phyloP scores from a whole-genome alignment of 2,888 invertebrate genomes.

The Lepidonotus clava region DNA sequence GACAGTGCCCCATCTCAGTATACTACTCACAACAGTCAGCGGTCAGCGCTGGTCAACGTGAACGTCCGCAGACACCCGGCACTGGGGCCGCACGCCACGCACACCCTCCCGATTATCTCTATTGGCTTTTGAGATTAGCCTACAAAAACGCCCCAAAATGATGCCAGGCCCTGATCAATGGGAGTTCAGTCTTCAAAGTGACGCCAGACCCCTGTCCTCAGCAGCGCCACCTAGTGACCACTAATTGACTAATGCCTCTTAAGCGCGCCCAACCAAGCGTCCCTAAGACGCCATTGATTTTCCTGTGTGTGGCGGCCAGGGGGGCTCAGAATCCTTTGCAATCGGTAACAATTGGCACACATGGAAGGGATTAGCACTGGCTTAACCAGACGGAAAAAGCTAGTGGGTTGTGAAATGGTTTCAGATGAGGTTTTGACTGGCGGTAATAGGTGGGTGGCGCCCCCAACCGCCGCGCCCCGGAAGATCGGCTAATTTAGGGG shows the following conservation, averaged over 20 bases:
- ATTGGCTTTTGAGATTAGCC: constrained; percentile 17
- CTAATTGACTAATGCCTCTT: constrained; percentile 13
- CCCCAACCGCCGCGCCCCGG: neutral
- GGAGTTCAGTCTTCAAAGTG: constrained; percentile 19
- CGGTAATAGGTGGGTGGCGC: constrained; percentile 4
- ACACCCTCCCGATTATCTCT: neutral
- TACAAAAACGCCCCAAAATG: neutral
- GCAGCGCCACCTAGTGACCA: neutral
- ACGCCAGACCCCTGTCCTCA: neutral
- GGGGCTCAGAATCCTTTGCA: neutral
- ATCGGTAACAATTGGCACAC: neutral
- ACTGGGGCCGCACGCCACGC: neutral
- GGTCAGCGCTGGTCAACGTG: neutral
- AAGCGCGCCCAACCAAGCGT: constrained; percentile 4
- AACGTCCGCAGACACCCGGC: too few species aligned
- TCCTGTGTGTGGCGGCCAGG: neutral
- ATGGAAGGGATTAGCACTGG: neutral
- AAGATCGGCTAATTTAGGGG: neutral
- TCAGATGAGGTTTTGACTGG: constrained; percentile 22
- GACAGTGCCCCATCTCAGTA: too few species aligned
- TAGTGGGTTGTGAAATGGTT: constrained; percentile 31
- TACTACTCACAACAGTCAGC: neutral
- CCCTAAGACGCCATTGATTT: neutral
- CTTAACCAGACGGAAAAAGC: constrained; percentile 8
- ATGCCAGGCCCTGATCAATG: neutral